Base-by-base conservation (phyloP, 2,888 invertebrate genomes). In the Tromatobia lineatoria region DNA sequence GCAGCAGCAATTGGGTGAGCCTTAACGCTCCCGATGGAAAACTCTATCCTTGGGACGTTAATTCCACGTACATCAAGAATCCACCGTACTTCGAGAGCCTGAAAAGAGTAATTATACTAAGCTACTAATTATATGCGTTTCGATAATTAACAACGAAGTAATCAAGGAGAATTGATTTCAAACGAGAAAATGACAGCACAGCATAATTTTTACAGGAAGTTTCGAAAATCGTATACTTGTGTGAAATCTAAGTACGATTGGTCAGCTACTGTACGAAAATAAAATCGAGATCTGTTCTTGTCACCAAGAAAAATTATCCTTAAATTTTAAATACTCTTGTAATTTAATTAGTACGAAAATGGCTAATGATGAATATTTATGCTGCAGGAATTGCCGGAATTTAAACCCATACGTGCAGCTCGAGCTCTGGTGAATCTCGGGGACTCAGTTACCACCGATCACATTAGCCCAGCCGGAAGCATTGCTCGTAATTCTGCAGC, bases 361-460 rank as follows among this genome's bases (percentile, higher is more conserved):
- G 1, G 34, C 7, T 23, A 38, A 29, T 57, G 13, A 57, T 57
- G 3, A 25, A 13, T 57, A 57, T 57, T 57, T 13, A 25, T 25
- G 20, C 18, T 18, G 0, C 91, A 96, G 95, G 95, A 96, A 1
- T 92, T 98, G 57, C 96, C 97, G 0, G 90, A 94, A 1, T 93
- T 95, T 0, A 94, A 95, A 82, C 94, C 96, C 11, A 96, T 99
- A 34, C 93, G 94, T 34, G 95, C 96, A 83, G 99, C 99, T 0
- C 95, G 97, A 59, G 98, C 97, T 52, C 94, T 99, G 29, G 95
- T 99, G 0, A 96, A 97, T 90, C 95, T 99, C 84, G 98, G 98
- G 0, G 99, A 99, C 94, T 99, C 99, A 0, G 99, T 99, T 8
- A 99, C 99, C 38, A 99, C 99, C 0, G 99, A 99, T 94, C 99